A percentile compares a stretch with the other conserved stretches of the same genome.
phyloP scores from a whole-genome alignment of 2,888 invertebrate species.

The Drosophila antonietae region DNA sequence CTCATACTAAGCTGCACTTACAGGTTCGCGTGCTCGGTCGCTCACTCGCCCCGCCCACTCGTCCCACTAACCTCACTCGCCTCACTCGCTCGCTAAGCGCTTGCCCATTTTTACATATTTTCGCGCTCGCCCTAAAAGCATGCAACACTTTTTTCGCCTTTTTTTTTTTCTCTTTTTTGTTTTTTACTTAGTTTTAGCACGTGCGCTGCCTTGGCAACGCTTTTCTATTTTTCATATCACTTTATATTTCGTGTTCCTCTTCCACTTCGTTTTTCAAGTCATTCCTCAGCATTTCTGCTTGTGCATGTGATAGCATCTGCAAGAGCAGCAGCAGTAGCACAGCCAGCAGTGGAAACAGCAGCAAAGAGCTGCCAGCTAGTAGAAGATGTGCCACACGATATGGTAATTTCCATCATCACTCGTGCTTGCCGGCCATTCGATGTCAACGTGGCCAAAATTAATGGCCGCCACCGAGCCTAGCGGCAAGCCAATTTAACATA shows the following conservation, averaged over 20 bases:
- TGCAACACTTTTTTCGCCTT: conserved; percentile 58
- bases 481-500: conserved; percentile 27
- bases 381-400: conserved; percentile 47
- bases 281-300: conserved; percentile 29
- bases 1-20: conserved; percentile 6
- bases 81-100: conserved; percentile 16
- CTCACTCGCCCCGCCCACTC: background rate
- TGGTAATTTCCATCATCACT: conserved; percentile 61
- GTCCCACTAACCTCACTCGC: background rate
- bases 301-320: conserved; percentile 49
- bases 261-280: conserved; percentile 29
- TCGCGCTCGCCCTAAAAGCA: conserved; percentile 62
- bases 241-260: conserved; percentile 14
- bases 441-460: conserved; percentile 40
- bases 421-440: conserved; percentile 49
- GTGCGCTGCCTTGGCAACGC: conserved; percentile 56
- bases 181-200: conserved; percentile 35
- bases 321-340: background rate
- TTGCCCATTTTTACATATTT: conserved; percentile 63
- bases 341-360: background rate
- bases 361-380: conserved; percentile 14
- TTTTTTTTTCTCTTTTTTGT: background rate
- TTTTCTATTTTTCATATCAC: conserved; percentile 31
- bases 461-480: conserved; percentile 24
- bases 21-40: conserved; percentile 12